Conservation (phyloP, 2,888 invertebrate genomes). For the Clivina fossor region DNA sequence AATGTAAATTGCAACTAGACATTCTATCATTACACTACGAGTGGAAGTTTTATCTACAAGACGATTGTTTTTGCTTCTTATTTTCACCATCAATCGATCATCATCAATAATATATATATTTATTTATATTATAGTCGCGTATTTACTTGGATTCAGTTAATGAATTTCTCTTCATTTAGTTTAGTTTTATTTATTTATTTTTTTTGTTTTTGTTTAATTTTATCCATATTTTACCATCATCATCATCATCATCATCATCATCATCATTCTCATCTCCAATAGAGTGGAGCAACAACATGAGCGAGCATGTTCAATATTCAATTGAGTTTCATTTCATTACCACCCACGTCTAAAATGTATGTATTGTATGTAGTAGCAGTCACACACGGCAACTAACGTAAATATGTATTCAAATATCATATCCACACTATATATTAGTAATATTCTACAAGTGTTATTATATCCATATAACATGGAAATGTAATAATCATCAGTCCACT, state of each 20-base stretch:
- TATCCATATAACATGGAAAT: conserved; percentile 32
- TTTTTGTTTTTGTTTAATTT: too few species aligned
- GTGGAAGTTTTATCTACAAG: conserved; percentile 34
- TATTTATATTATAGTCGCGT: too few species aligned
- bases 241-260: too few species aligned
- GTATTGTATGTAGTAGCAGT: too few species aligned
- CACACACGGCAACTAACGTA: conserved; percentile 35
- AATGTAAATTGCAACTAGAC: conserved; percentile 29
- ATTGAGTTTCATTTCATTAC: conserved; percentile 16
- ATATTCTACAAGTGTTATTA: conserved; percentile 32
- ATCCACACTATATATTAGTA: conserved; percentile 34
- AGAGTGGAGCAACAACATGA: conserved; percentile 26
- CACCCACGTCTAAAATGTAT: conserved; percentile 30
- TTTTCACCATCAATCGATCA: too few species aligned
- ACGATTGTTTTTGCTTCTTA: conserved; percentile 2
- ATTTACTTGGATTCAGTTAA: too few species aligned
- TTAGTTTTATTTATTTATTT: too few species aligned
- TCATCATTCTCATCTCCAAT: too few species aligned
- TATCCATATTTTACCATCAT: neutral
- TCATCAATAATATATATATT: neutral
- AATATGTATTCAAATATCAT: conserved; percentile 35
- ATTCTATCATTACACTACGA: conserved; percentile 30
- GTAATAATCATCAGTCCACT: conserved; percentile 30
- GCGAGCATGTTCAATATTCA: conserved; percentile 21
- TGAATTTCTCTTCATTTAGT: too few species aligned